Evolutionary conservation across 2,888 invertebrate genomes (phyloP).

Genomic region (Nephrotoma guestfalica): DNA sequence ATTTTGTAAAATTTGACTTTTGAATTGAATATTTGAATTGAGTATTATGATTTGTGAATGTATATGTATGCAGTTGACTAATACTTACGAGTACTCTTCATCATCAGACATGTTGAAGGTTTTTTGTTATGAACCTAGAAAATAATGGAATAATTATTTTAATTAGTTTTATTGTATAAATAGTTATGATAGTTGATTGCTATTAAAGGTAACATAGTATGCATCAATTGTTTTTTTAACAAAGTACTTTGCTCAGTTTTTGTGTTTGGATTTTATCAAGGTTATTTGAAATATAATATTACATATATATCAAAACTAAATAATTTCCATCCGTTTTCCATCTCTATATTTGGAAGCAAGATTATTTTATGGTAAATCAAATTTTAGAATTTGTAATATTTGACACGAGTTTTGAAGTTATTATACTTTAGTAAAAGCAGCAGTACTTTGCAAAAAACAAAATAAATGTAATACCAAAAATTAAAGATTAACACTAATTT

Average conservation of each 20-base stretch:
- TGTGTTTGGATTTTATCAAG: neutral
- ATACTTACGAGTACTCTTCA: slow-evolving; percentile 90
- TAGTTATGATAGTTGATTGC: neutral
- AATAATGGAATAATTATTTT: slow-evolving; percentile 19
- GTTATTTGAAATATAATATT: neutral
- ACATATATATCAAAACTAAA: neutral
- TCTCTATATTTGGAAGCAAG: neutral
- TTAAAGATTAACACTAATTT: neutral
- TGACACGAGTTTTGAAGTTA: neutral
- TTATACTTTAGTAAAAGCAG: neutral
- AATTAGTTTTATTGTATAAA: neutral
- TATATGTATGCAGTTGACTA: neutral
- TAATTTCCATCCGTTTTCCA: neutral
- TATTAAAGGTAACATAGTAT: neutral
- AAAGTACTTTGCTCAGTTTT: neutral
- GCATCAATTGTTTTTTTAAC: neutral
- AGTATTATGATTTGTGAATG: neutral
- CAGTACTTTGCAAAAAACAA: neutral
- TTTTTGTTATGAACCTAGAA: slow-evolving; percentile 43
- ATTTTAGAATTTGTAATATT: neutral
- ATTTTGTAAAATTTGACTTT: slow-evolving; percentile 14
- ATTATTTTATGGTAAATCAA: neutral
- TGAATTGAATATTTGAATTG: neutral
- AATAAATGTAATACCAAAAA: neutral
- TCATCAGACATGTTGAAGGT: slow-evolving; percentile 82